phyloP scores from a whole-genome alignment of 2,888 invertebrate species.

The Venustoraphidia nigricollis region DNA sequence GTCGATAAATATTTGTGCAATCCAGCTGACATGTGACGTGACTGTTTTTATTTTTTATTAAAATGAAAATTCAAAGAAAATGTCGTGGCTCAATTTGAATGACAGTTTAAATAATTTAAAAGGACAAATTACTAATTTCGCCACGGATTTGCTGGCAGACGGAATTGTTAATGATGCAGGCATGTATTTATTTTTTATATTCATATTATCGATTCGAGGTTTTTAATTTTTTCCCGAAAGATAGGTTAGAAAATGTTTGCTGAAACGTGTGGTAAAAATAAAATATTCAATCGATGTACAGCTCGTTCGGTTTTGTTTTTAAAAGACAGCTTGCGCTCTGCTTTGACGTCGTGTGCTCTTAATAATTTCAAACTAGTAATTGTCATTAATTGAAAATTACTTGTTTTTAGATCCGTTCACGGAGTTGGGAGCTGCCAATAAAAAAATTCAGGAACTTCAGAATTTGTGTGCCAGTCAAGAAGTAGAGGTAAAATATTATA shows the following conservation, averaged over 20 bases:
- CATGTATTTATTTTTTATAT: constrained; percentile 17
- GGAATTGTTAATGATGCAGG: constrained; percentile 44
- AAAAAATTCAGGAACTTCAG: constrained; percentile 34
- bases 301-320: no score
- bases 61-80: constrained; percentile 19
- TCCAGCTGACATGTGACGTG: no score
- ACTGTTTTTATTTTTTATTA: background rate
- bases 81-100: constrained; percentile 57
- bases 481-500: constrained; percentile 35
- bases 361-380: no score
- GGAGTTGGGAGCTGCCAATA: constrained; percentile 21
- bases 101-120: constrained; percentile 55
- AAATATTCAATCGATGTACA: no score
- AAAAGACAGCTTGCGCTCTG: no score
- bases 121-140: constrained; percentile 77
- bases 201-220: background rate
- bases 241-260: no score
- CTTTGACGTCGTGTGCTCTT: no score
- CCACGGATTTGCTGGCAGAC: constrained; percentile 77
- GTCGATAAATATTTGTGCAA: background rate
- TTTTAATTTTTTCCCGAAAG: background rate
- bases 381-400: no score
- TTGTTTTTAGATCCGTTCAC: background rate
- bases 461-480: constrained; percentile 40
- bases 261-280: no score